Evolutionary conservation across 2,113 vertebrate species (phyloP), one percentile per base, ranked within the genome.

Genomic region (Petrocephalus microphthalmus): DNA sequence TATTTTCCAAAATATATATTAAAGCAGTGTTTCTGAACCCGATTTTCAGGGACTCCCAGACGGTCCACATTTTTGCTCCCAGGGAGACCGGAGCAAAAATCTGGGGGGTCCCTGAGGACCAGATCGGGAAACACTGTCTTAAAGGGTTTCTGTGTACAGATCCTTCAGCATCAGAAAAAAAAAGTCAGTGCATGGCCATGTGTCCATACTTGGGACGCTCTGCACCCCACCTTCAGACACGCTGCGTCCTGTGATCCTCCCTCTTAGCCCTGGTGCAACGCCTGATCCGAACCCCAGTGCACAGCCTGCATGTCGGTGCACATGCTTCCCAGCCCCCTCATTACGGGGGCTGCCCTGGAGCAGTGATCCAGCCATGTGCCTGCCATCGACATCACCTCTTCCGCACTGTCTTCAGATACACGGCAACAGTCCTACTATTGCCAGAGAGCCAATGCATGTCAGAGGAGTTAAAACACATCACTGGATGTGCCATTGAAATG

Each of bases 1-100:
- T 71, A 5, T 64, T 87, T 67, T 49, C 57, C 37, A 47, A 53
- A 87, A 67, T 87, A 13, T 87, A 49, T 87, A 37, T 83, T 49
- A 49, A 17, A 64, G 1, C n/a, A 11, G 60, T 64, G 60, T n/a
- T 64, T 64, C n/a, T 64, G 60, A 64, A 64, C 60, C 60, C 60
- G n/a, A 2, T 29, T n/a, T n/a, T 64, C 60, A 3, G 60, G 8
- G 8, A 64, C 60, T n/a, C n/a, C 7, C 2, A n/a, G 60, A 64
- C 60, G 11, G n/a, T 64, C 60, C n/a, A 29, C 60, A 29, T 64
- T 25, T 64, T 64, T 4, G 60, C n/a, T 64, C 60, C 60, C n/a
- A 29, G 25, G 25, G 5, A 13, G 60, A 1, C 3, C 10, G 60
- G 60, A 29, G 25, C 60, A 13, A 10, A 29, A 29, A 29, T 67